Evolutionary conservation across 2,797 vertebrate genomes (phyloP).

Genomic region (Sebastes goodei): DNA sequence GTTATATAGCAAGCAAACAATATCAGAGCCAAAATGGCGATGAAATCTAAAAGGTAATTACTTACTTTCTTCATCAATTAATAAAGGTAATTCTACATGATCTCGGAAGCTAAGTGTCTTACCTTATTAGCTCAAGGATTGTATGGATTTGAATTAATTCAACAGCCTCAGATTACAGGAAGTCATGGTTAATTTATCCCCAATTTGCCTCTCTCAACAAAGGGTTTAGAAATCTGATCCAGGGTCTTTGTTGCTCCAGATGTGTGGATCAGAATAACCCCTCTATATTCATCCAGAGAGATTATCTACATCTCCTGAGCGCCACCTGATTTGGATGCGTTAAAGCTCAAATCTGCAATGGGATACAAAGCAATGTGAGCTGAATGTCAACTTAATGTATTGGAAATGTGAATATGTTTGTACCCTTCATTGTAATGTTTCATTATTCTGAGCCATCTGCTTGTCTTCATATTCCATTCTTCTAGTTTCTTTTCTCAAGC

Average conservation of each 20-base stretch:
- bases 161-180: not conserved
- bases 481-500: not conserved
- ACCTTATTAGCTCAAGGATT: not conserved
- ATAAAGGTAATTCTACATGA: not conserved
- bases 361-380: not conserved
- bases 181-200: slow-evolving; percentile 5
- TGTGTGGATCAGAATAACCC: slow-evolving; percentile 33
- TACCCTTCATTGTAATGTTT: not conserved
- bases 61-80: not conserved
- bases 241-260: slow-evolving; percentile 27
- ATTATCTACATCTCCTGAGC: slow-evolving; percentile 33
- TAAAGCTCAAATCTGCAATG: slow-evolving; percentile 19
- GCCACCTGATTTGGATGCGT: not conserved
- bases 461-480: not conserved
- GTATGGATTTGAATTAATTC: not conserved
- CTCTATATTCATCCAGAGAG: slow-evolving; percentile 16
- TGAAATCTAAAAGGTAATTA: not conserved
- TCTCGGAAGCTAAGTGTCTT: not conserved
- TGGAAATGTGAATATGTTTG: not conserved
- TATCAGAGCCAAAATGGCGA: not conserved
- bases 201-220: not conserved
- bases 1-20: not conserved
- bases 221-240: slow-evolving; percentile 20
- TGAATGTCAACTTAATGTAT: not conserved
- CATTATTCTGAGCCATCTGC: not conserved